These are phyloP conservation scores for Amphiprion ocellaris DNA, from an alignment of 2,113 vertebrate species.

Conservation along the genomic window DNA sequence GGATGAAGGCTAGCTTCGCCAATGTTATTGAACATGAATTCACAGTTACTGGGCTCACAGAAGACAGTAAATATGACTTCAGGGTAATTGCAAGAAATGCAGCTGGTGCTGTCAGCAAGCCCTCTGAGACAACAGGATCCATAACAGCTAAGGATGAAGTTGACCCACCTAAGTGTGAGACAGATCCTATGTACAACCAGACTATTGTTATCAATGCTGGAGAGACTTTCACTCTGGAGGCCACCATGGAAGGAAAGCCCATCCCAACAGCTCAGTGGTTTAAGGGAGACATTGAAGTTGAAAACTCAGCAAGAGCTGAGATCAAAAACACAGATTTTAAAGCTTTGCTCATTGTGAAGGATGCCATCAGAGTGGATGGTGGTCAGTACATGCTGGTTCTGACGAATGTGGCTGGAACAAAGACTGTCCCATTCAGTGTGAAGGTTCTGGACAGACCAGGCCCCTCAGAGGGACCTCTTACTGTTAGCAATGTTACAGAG, in stretches of 20 bases:
- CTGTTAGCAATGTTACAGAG: slow-evolving; percentile 93
- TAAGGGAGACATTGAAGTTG: slow-evolving; percentile 93
- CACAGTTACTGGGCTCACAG: slow-evolving; percentile 93
- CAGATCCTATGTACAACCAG: slow-evolving; percentile 94
- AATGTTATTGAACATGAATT: slow-evolving; percentile 94
- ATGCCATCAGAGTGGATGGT: slow-evolving; percentile 96
- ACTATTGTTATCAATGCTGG: slow-evolving; percentile 94
- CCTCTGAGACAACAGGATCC: slow-evolving; percentile 94
- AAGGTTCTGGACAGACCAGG: slow-evolving; percentile 97
- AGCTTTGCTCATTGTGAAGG: slow-evolving; percentile 93
- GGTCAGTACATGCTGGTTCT: slow-evolving; percentile 95
- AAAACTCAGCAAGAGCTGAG: slow-evolving; percentile 93
- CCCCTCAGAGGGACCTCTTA: slow-evolving; percentile 93
- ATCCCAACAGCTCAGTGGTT: slow-evolving; percentile 95
- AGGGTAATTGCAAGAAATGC: slow-evolving; percentile 97
- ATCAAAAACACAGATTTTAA: slow-evolving; percentile 95
- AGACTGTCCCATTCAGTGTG: slow-evolving; percentile 91
- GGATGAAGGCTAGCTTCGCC: slow-evolving; percentile 99
- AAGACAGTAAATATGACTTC: slow-evolving; percentile 96
- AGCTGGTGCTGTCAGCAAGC: slow-evolving; percentile 93
- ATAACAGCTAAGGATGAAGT: slow-evolving; percentile 97
- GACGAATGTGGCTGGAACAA: slow-evolving; percentile 95
- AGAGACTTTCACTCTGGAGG: slow-evolving; percentile 94
- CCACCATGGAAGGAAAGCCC: slow-evolving; percentile 94
- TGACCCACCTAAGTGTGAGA: slow-evolving; percentile 93